These are phyloP conservation scores for Engystomops pustulosus DNA, from an alignment of 2,113 vertebrate species.

Conservation along the genomic window DNA sequence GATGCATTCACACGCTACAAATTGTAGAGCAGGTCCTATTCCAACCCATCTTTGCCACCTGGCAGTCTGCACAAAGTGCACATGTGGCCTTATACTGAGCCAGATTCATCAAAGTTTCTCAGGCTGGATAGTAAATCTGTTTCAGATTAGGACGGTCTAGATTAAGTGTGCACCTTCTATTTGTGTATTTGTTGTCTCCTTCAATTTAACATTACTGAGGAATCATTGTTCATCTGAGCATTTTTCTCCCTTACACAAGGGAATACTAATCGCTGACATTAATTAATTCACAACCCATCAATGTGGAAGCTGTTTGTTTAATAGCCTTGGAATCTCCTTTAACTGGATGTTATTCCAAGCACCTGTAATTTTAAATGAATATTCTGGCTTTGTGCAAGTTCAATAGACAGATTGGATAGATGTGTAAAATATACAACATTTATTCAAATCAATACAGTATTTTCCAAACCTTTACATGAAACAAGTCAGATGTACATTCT, in stretches of 20 bases:
- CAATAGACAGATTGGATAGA: background rate
- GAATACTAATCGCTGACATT: background rate
- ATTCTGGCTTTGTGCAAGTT: background rate
- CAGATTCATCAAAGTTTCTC: too few species aligned
- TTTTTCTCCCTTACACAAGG: background rate
- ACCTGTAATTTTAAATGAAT: background rate
- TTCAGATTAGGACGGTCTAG: too few species aligned
- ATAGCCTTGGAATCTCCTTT: background rate
- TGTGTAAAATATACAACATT: conserved; percentile 8
- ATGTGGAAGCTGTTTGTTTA: background rate
- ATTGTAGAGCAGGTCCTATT: too few species aligned
- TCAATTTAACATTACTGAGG: background rate
- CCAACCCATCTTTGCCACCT: too few species aligned
- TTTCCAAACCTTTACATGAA: conserved; percentile 2
- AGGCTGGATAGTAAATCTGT: too few species aligned
- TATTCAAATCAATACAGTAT: conserved; percentile 16
- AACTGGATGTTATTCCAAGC: background rate
- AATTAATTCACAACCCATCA: background rate
- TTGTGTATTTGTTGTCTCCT: too few species aligned
- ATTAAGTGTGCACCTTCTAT: too few species aligned
- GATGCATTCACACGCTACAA: too few species aligned
- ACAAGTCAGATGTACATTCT: background rate
- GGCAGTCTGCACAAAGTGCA: too few species aligned
- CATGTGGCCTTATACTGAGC: too few species aligned
- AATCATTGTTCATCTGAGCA: background rate